phyloP scores from a whole-genome alignment of 2,888 invertebrate genomes.

The Coelinius sp. region DNA sequence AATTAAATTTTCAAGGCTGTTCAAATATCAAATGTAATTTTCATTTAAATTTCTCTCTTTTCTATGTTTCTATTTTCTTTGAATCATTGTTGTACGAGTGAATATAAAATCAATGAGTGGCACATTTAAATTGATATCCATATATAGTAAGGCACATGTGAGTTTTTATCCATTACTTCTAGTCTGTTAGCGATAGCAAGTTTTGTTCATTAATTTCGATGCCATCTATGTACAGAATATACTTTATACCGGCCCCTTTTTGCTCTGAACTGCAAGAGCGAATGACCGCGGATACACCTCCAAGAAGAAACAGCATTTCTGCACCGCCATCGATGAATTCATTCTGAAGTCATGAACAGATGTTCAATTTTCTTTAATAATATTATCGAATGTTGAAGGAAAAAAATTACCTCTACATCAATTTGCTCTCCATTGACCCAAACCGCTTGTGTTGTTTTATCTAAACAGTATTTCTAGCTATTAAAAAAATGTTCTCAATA shows the following conservation, averaged over 20 bases:
- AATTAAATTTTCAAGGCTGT: too few relatives aligned
- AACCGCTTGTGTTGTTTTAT: constrained; percentile 82
- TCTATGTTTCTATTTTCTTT: too few relatives aligned
- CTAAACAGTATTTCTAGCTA: constrained; percentile 70
- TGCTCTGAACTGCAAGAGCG: constrained; percentile 62
- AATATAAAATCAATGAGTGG: background rate
- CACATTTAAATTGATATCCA: background rate
- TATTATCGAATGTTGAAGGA: background rate
- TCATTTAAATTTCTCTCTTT: too few relatives aligned
- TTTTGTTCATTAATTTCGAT: constrained; percentile 58
- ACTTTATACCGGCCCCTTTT: constrained; percentile 61
- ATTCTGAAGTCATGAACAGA: constrained; percentile 72
- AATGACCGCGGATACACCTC: constrained; percentile 72
- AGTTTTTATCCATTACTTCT: background rate
- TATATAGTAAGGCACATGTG: constrained; percentile 15
- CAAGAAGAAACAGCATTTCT: constrained; percentile 83
- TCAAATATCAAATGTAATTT: too few relatives aligned
- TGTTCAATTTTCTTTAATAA: background rate
- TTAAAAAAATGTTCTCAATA: background rate
- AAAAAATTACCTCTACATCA: constrained; percentile 74
- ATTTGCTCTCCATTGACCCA: constrained; percentile 83
- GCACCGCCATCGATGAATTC: constrained; percentile 89
- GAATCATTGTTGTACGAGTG: background rate
- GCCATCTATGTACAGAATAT: constrained; percentile 60
- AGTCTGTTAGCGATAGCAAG: constrained; percentile 34